Evolutionary conservation across 2,797 vertebrate species (phyloP).

Genomic region (Pipistrellus nathusii): DNA sequence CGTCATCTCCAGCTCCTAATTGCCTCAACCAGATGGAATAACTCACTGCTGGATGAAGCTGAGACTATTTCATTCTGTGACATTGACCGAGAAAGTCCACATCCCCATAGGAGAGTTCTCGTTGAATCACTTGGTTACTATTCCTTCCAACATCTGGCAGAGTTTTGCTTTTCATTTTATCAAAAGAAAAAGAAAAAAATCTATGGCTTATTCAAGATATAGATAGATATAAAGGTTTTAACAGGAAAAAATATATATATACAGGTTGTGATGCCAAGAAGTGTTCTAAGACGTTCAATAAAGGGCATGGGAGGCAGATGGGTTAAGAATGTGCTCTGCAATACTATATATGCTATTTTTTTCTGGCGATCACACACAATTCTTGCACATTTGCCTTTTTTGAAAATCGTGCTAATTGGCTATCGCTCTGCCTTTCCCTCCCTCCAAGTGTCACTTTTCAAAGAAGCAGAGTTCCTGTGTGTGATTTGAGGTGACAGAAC

Average conservation of each 20-base stretch:
- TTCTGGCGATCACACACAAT: neutral
- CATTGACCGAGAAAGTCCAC: constrained; percentile 74
- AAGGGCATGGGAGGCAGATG: neutral
- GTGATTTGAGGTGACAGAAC: constrained; percentile 50
- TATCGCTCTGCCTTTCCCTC: neutral
- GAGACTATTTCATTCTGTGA: constrained; percentile 74
- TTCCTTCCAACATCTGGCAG: constrained; percentile 66
- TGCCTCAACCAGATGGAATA: constrained; percentile 81
- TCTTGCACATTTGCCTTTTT: neutral
- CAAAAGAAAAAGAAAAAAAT: constrained; percentile 58
- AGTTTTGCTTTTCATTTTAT: constrained; percentile 45
- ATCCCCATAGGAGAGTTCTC: constrained; percentile 76
- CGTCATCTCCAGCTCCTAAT: constrained; percentile 78
- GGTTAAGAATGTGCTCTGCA: neutral
- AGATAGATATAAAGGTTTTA: neutral
- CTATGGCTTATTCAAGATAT: constrained; percentile 10
- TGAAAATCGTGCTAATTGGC: constrained; percentile 33
- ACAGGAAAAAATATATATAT: neutral
- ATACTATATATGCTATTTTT: neutral
- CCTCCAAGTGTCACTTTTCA: constrained; percentile 24
- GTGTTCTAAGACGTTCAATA: neutral
- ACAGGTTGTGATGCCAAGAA: neutral
- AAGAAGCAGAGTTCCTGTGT: neutral
- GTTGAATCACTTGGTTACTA: constrained; percentile 72
- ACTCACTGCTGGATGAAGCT: constrained; percentile 78